phyloP scores from a whole-genome alignment of 2,888 invertebrate species.

The Eupithecia subumbrata region DNA sequence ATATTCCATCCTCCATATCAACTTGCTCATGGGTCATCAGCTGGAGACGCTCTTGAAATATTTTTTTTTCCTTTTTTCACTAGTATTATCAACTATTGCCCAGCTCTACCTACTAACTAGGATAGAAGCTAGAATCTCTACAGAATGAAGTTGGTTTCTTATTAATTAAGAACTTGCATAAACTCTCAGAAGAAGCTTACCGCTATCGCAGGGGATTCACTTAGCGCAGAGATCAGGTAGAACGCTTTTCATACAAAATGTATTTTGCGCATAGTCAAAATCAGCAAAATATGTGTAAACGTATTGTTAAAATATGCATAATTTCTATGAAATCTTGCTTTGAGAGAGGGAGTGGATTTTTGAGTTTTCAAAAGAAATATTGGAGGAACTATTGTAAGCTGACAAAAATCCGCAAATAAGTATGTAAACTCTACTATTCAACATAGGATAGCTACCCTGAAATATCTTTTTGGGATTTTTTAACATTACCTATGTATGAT shows the following conservation, averaged over 20 bases:
- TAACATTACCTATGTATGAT: neutral
- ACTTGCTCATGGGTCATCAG: too few species aligned
- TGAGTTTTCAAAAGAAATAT: neutral
- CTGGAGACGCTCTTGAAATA: too few species aligned
- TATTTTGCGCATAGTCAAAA: neutral
- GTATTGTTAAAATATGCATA: too few species aligned
- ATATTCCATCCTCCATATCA: too few species aligned
- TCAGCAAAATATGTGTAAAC: neutral
- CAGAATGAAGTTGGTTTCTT: neutral
- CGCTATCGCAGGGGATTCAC: slow-evolving; percentile 4
- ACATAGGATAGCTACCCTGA: neutral
- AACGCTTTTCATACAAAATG: neutral
- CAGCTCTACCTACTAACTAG: too few species aligned
- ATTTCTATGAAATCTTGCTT: neutral
- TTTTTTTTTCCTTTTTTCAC: too few species aligned
- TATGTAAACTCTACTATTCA: neutral
- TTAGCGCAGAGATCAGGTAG: neutral
- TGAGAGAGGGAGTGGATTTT: neutral
- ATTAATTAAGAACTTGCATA: slow-evolving; percentile 5
- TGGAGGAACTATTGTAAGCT: neutral
- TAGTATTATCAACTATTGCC: too few species aligned
- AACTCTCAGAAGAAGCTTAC: slow-evolving; percentile 11
- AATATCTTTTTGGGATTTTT: neutral
- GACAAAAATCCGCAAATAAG: neutral
- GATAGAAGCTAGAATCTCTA: neutral